Evolutionary conservation across 2,113 vertebrate genomes (phyloP).

Genomic region (Hystrix brachyura): DNA sequence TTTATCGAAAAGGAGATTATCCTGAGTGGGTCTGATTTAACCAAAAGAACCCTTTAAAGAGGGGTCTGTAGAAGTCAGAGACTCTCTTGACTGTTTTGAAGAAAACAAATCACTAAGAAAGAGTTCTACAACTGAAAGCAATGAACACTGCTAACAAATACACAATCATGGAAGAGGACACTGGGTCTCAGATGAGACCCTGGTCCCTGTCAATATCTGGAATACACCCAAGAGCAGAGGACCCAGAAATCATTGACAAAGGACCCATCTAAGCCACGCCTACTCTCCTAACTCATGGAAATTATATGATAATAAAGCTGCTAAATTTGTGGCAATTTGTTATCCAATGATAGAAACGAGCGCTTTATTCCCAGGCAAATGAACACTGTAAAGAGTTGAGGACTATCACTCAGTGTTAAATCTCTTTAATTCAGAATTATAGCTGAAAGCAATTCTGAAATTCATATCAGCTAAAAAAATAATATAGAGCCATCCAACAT

Average conservation of each 20-base stretch:
- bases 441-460: neutral
- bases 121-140: neutral
- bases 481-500: neutral
- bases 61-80: neutral
- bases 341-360: neutral
- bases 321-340: neutral
- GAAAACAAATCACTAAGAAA: neutral
- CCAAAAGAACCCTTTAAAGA: neutral
- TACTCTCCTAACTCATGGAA: neutral
- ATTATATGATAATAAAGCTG: neutral
- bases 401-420: neutral
- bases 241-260: neutral
- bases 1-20: neutral
- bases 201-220: neutral
- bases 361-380: slow-evolving; percentile 16
- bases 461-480: neutral
- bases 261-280: neutral
- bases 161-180: neutral
- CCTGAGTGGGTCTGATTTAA: neutral
- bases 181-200: neutral
- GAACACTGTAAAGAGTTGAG: neutral
- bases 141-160: neutral
- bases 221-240: neutral
- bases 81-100: neutral
- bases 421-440: neutral